A percentile compares a stretch with the other conserved stretches of the same genome.
Conservation (phyloP, 2,113 vertebrate species). For the Caranx melampygus region DNA sequence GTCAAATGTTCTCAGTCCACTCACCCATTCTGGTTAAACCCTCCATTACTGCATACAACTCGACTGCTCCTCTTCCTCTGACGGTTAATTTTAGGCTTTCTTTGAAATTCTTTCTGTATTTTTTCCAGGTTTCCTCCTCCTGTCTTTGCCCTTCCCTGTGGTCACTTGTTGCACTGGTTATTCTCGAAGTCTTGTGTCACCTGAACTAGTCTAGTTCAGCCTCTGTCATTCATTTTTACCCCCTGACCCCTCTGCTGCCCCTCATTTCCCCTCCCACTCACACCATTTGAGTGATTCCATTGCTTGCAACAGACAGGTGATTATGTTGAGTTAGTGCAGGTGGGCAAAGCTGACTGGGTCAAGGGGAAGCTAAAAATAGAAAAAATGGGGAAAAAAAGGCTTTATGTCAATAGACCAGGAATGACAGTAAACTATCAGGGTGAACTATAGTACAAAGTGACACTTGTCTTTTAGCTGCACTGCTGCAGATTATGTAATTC, state of each 20-base stretch:
- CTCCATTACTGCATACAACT: slow-evolving; percentile 6
- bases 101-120: background rate
- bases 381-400: slow-evolving; percentile 41
- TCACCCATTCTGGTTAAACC: slow-evolving; percentile 49
- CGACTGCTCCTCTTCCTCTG: background rate
- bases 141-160: background rate
- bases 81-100: background rate
- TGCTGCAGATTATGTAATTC: slow-evolving; percentile 17
- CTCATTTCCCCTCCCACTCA: slow-evolving; percentile 59
- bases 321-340: background rate
- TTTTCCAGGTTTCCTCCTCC: background rate
- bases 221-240: slow-evolving; percentile 19
- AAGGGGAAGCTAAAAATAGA: background rate
- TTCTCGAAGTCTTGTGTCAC: slow-evolving; percentile 4
- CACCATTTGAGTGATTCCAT: slow-evolving; percentile 19
- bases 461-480: background rate
- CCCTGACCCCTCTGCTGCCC: slow-evolving; percentile 30
- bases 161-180: slow-evolving; percentile 21
- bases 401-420: background rate
- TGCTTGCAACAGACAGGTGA: background rate
- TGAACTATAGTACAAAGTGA: slow-evolving; percentile 9
- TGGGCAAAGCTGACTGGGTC: background rate
- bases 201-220: slow-evolving; percentile 6
- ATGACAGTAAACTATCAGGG: slow-evolving; percentile 2
- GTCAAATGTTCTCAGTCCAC: slow-evolving; percentile 10